Evolutionary conservation across 2,888 invertebrate species (phyloP).

Genomic region (Trichogramma evanescens): DNA sequence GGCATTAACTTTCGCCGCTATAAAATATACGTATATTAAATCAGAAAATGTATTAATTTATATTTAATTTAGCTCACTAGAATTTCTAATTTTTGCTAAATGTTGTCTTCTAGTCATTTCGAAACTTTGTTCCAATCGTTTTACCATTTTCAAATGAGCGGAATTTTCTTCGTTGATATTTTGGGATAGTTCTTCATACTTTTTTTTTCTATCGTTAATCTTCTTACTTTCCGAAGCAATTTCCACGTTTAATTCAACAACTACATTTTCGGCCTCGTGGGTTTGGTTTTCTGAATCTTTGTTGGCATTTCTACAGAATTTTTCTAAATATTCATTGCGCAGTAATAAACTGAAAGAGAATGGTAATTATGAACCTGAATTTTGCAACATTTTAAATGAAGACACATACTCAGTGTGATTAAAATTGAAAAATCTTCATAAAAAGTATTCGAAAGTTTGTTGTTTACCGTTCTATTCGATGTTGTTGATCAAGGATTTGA

Average conservation of each 20-base stretch:
- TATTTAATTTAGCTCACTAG: conserved; percentile 29
- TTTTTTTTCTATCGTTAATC: conserved; percentile 23
- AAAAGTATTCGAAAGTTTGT: background rate
- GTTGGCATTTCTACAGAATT: conserved; percentile 22
- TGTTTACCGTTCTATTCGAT: conserved; percentile 31
- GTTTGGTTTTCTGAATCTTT: conserved; percentile 21
- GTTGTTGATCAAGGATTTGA: conserved; percentile 28
- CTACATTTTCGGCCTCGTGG: conserved; percentile 27
- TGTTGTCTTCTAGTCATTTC: conserved; percentile 26
- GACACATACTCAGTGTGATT: background rate
- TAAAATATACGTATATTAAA: background rate
- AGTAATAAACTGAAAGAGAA: conserved; percentile 28
- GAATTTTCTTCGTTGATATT: conserved; percentile 23
- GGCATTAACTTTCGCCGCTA: conserved; percentile 36
- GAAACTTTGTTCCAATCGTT: conserved; percentile 28
- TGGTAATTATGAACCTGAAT: background rate
- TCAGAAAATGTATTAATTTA: background rate
- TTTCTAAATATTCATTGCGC: conserved; percentile 28
- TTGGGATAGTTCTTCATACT: conserved; percentile 20
- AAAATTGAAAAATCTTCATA: background rate
- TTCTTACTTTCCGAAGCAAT: conserved; percentile 26
- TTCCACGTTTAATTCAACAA: conserved; percentile 28
- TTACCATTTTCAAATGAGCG: conserved; percentile 25
- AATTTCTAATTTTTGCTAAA: conserved; percentile 31
- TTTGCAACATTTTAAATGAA: background rate